A percentile compares a stretch with the other conserved stretches of the same genome.
Conservation (phyloP, 1,140 invertebrate species). For the Cydia amplana region DNA sequence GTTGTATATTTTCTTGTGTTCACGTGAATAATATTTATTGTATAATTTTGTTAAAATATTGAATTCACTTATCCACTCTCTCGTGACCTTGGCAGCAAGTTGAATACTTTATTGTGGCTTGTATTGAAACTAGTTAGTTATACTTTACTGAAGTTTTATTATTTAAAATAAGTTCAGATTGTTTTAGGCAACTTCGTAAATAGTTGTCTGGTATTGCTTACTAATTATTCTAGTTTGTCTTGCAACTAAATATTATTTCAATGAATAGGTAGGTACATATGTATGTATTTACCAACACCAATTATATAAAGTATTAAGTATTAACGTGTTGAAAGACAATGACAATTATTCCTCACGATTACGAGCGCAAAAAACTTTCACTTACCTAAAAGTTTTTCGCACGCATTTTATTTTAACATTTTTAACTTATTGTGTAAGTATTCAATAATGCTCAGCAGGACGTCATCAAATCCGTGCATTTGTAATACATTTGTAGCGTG, state of each 20-base stretch:
- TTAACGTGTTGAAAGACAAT: not conserved
- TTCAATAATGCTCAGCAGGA: not conserved
- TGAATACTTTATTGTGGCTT: not conserved
- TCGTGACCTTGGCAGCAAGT: slow-evolving; percentile 4
- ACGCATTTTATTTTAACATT: slow-evolving; percentile 18
- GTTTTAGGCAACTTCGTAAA: no score
- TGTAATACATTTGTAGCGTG: not conserved
- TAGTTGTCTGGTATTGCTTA: no score
- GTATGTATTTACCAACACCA: not conserved
- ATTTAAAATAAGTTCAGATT: not conserved
- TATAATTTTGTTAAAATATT: not conserved
- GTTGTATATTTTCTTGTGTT: not conserved
- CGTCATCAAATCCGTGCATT: not conserved
- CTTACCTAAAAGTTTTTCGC: slow-evolving; percentile 5
- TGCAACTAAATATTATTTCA: not conserved
- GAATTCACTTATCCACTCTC: slow-evolving; percentile 1
- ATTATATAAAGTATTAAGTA: not conserved
- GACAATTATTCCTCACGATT: not conserved
- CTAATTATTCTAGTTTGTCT: not conserved
- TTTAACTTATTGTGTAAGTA: not conserved
- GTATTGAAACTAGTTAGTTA: slow-evolving; percentile 5
- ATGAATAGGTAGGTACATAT: no score
- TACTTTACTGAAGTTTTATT: not conserved
- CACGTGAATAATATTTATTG: not conserved
- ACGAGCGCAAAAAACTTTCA: not conserved